phyloP scores from a whole-genome alignment of 2,113 vertebrate species.

The Myiozetetes cayanensis region DNA sequence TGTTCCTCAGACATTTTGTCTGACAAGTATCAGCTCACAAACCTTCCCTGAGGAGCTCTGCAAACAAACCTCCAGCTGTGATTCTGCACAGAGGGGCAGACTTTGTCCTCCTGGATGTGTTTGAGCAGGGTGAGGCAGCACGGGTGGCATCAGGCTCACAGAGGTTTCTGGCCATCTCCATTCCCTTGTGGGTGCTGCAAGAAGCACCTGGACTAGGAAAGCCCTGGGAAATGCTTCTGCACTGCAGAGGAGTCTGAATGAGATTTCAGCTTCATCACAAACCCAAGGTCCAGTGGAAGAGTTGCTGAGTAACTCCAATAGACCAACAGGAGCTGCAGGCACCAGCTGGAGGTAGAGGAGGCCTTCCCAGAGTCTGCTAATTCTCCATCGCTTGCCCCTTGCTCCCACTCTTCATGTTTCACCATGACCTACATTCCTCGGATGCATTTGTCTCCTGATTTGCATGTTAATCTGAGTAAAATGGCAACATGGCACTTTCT shows the following conservation, averaged over 20 bases:
- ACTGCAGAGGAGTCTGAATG: background rate
- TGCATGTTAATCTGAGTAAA: conserved; percentile 19
- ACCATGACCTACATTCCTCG: conserved; percentile 37
- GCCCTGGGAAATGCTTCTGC: fast-evolving
- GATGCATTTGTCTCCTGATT: background rate
- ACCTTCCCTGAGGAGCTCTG: background rate
- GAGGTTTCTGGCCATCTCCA: fast-evolving
- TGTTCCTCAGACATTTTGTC: background rate
- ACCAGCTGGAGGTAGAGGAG: background rate
- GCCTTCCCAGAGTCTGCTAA: too few species aligned
- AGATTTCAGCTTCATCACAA: background rate
- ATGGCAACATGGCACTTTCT: background rate
- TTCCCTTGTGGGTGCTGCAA: background rate
- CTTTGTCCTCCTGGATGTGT: background rate
- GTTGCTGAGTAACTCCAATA: background rate
- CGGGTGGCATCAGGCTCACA: background rate
- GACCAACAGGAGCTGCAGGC: background rate
- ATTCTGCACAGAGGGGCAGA: background rate
- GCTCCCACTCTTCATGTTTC: background rate
- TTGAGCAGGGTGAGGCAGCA: background rate
- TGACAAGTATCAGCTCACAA: background rate
- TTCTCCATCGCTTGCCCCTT: background rate
- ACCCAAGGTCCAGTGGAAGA: background rate
- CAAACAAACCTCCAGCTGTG: background rate
- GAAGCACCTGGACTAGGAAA: fast-evolving